These are phyloP conservation scores for Notarius quadriscutis DNA, from an alignment of 2,113 vertebrate species.

Conservation along the genomic window DNA sequence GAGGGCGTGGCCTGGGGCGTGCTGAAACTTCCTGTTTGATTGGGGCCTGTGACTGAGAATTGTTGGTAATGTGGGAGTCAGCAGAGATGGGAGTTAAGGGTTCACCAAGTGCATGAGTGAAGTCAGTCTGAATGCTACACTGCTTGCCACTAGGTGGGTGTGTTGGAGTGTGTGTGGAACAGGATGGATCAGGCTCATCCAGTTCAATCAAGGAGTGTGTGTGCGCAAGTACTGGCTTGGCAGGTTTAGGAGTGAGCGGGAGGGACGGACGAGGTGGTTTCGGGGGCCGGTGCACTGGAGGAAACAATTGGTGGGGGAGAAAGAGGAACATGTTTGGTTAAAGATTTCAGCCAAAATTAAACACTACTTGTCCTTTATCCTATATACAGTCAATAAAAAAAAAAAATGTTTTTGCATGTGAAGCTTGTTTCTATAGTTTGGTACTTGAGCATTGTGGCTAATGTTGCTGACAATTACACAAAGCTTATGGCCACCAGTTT, in stretches of 20 bases:
- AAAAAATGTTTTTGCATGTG: not conserved
- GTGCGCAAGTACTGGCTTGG: not conserved
- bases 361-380: not conserved
- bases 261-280: conserved; percentile 78
- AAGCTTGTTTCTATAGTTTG: not conserved
- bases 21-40: conserved; percentile 22
- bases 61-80: not conserved
- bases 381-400: not conserved
- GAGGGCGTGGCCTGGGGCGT: conserved; percentile 86
- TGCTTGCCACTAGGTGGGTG: conserved; percentile 54
- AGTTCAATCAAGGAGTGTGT: conserved; percentile 2
- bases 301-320: not conserved
- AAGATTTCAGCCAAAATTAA: not conserved
- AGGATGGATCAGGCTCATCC: conserved; percentile 19
- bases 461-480: not conserved
- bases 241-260: conserved; percentile 53
- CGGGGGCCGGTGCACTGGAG: conserved; percentile 67
- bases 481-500: not conserved
- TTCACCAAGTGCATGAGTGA: not conserved
- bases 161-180: conserved; percentile 62
- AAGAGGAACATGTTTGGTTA: not conserved
- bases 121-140: conserved; percentile 44
- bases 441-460: not conserved
- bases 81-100: conserved; percentile 1
- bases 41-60: not conserved